Evolutionary conservation across 2,888 invertebrate species (phyloP), one percentile per base, ranked within the genome.

Genomic region (Troides oblongomaculatus): DNA sequence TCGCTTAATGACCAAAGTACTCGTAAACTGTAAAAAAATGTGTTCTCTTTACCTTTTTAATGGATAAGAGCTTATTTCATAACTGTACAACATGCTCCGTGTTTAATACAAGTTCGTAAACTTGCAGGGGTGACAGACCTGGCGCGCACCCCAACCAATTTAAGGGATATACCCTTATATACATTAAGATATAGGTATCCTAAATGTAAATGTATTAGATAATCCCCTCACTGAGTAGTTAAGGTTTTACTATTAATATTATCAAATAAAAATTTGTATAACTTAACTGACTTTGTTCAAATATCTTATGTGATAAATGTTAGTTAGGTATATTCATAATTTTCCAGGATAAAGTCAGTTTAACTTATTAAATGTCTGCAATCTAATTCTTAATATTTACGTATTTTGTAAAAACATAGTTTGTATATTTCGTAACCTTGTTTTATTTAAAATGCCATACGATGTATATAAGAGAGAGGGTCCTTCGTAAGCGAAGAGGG

Each of bases 141-240:
- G 0, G 25, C 36, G 25, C 61, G 64, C 70, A 74, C 81, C 82
- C 82, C 82, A 81, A 82, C 83, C 81, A 81, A 83, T 73, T 30
- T 75, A 74, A 74, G 76, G 78, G 72, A 74, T 74, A 77, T 73
- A 80, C 80, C 83, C 80, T 79, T 76, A 74, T 73, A 10, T 68
- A 53, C 62, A 21, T 68, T 57, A 39, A 23, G 25, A 64, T 39
- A 30, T 30, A 30, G 56, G n/a, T 23, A 23, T 14, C 6, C 4
- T 53, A n/a, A 53, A 53, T n/a, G 18, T 53, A 53, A 18, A 53
- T 53, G 6, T n/a, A 1, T 18, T n/a, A 53, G 53, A n/a, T 53
- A 53, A 53, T n/a, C 5, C 12, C 5, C 12, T 8, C 18, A 18
- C 5, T 12, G 18, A 50, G 18, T 50, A 50, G 18, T 14, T 18